Evolutionary conservation across 2,113 vertebrate genomes (phyloP).

Genomic region (Chloropsis hardwickii): DNA sequence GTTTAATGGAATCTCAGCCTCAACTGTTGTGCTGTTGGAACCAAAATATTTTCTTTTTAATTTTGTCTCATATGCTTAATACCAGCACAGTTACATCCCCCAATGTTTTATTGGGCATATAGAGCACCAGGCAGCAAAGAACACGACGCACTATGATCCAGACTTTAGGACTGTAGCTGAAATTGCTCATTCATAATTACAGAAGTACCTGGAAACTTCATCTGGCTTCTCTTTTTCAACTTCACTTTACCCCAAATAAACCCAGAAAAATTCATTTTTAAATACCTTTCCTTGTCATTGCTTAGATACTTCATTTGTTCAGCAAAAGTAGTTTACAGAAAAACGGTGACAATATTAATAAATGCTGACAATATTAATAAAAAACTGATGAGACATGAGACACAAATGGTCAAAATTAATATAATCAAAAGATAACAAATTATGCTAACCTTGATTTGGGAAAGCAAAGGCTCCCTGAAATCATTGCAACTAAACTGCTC

Average conservation of each 20-base stretch:
- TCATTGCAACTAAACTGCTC: neutral
- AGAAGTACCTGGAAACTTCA: neutral
- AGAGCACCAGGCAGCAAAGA: neutral
- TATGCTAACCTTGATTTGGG: neutral
- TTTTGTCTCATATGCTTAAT: conserved; percentile 5
- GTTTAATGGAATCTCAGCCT: neutral
- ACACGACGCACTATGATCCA: neutral
- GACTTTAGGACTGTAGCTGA: neutral
- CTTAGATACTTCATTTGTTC: neutral
- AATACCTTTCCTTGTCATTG: neutral
- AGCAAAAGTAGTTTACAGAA: neutral
- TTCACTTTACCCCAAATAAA: neutral
- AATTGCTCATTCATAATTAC: neutral
- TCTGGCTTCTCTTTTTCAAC: neutral
- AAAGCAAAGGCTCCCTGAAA: neutral
- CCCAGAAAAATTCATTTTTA: neutral
- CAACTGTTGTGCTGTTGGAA: neutral
- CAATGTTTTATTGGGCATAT: neutral
- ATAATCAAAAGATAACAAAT: neutral
- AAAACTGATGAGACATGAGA: neutral
- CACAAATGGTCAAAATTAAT: fast-evolving
- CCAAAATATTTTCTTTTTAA: neutral
- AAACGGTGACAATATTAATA: neutral
- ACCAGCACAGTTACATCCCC: neutral
- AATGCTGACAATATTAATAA: neutral